Evolutionary conservation across 2,113 vertebrate species (phyloP), one percentile per base, ranked within the genome.

Genomic region (Leptosomus discolor): DNA sequence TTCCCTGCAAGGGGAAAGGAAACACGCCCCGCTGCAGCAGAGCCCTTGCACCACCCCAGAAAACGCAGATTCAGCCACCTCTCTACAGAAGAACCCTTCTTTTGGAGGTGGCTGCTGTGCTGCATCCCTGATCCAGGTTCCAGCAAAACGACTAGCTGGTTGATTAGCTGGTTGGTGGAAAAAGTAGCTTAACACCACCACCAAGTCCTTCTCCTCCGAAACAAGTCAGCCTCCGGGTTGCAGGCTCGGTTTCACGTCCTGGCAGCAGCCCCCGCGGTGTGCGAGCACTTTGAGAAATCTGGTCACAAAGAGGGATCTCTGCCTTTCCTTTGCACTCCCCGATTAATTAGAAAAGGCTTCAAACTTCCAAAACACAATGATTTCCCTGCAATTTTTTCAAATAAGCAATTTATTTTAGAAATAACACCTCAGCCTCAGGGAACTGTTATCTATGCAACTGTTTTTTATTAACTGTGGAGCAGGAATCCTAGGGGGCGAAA

Each of bases 401-500:
- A 93, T 48, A 91, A 90, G 87, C 88, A 93, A 95, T 97, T 95
- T 95, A 95, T 94, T 97, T 97, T 86, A 73, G 81, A 95, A 97
- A 96, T 69, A 93, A 82, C 67, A 53, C 75, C 79, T 85, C 89
- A 58, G 79, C 77, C 85, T 95, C 2, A 0, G 94, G 90, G 83
- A 97, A 93, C 57, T 90, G 64, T 82, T 97, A 95, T 92, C 78
- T 96, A 4, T 80, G 57, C 65, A 84, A 91, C 69, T 60, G 80
- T 29, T 93, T 91, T 95, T 92, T 88, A 96, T 97, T 88, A 96
- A 91, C 68, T 36, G 65, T 10, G 24, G 67, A 94, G 71, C 57
- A 73, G 12, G 51, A 88, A 92, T 96, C 93, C 94, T 87, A n/a
- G 2, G n/a, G 87, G 80, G 53, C 0, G 4, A 73, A 95, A 92